Base-by-base conservation (phyloP, 2,113 vertebrate genomes). In the Bos javanicus region DNA sequence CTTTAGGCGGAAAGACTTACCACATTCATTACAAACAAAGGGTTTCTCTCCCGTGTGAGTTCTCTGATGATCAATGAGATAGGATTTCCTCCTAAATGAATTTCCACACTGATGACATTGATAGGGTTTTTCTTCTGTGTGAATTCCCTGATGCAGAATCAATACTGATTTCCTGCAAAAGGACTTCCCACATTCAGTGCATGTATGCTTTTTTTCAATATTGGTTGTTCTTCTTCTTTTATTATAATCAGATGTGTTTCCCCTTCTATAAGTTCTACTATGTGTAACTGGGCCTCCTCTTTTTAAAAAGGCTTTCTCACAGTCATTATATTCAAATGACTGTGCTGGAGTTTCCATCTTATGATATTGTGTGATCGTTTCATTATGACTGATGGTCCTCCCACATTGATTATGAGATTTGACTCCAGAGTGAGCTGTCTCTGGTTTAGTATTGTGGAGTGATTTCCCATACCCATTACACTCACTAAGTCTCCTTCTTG, bases 81-180 rank as follows among this genome's bases (percentile, higher is more conserved):
- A 91, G 0, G 98, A 98, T 59, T 97, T 98, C 1, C 93, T 90
- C 30, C 95, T 98, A 96, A 99, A 98, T 82, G 96, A 94, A 85
- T 98, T 97, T 19, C 93, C 92, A 85, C 98, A 98, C 3, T 95
- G 95, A 90, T 97, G 97, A 50, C 98, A 98, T 0, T 95, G 83
- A 28, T 98, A 98, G 3, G 98, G 98, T 28, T 98, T 98, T 33
- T 98, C 98, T 19, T 98, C 98, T 0, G 92, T 95, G 76, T 97
- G 98, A 93, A 94, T 97, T 54, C 96, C 98, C 60, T 94, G 97
- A 84, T 98, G 97, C 2, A 98, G 56, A 94, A 96, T 96, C 46
- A 98, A 81, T 33, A 98, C 96, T n/a, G 96, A 98, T n/a, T 98
- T 98, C 92, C 98, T 97, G 3, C 98, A 98, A 26, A 98, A 99